Evolutionary conservation across 2,797 vertebrate genomes (phyloP), one percentile per base, ranked within the genome.

Genomic region (Pagetopsis macropterus): DNA sequence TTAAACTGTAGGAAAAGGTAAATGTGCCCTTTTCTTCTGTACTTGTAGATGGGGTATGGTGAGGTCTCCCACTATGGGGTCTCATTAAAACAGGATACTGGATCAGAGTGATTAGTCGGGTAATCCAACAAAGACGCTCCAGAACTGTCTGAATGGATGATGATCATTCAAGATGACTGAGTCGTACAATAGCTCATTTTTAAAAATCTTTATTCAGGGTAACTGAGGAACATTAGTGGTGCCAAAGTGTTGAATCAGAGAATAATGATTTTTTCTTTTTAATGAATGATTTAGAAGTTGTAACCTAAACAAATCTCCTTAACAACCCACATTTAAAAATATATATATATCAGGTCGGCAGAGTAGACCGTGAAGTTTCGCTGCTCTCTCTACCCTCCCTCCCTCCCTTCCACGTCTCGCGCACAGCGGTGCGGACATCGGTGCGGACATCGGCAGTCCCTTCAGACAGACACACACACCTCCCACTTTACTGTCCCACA

Each of bases 91-190:
- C 60, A 63, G 59, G 46, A 75, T 70, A 59, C 77, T 67, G 57
- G 74, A 48, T 84, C 52, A 77, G 65, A 78, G 27, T 79, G 72
- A 89, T 79, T 88, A 79, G 63, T 44, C 17, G 37, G 55, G 60
- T 75, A 87, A 86, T 90, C 63, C 70, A 81, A 82, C 66, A 83
- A 37, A 72, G 64, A 66, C 14, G 72, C 51, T 69, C 33, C n/a
- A 44, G 58, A 57, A 19, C 40, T 49, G 54, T 60, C 46, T 58
- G 33, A 21, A 66, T 27, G 21, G 58, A 54, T 55, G 56, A 78
- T 12, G 16, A 54, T 65, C 54, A 49, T 13, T 15, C 11, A 16
- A 40, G 44, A 55, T 59, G 23, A 75, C 43, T 65, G 13, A 14
- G 57, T 58, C 62, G 16, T 57, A 71, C 27, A 62, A 58, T 14